phyloP scores from a whole-genome alignment of 2,113 vertebrate species.

The Strix uralensis region DNA sequence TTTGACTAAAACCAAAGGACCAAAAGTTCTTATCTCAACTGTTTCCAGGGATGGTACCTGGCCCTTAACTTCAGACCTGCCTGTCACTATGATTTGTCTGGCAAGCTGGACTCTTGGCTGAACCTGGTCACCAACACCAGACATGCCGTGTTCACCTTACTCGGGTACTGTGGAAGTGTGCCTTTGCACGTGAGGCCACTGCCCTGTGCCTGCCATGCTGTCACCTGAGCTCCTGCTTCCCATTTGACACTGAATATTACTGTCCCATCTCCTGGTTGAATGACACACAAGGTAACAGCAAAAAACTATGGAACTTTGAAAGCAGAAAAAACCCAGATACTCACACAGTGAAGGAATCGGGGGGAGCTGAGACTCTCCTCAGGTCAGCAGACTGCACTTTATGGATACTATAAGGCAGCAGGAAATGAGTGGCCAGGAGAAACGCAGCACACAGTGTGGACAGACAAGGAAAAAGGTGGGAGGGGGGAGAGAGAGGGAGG shows the following conservation, averaged over 20 bases:
- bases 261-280: not conserved
- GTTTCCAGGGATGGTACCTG: not conserved
- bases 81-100: not conserved
- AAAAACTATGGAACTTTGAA: not conserved
- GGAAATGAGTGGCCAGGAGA: conserved; percentile 76
- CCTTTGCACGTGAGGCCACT: not conserved
- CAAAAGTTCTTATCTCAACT: not conserved
- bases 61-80: not conserved
- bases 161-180: not conserved
- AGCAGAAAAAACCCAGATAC: conserved; percentile 75
- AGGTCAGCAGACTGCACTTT: conserved; percentile 96
- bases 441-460: conserved; percentile 70
- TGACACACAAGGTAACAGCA: not conserved
- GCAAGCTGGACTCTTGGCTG: not conserved
- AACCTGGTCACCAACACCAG: not conserved
- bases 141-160: not conserved
- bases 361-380: conserved; percentile 97
- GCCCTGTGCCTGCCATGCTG: not conserved
- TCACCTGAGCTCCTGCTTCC: not conserved
- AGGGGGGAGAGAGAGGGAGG: not conserved
- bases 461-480: conserved; percentile 65
- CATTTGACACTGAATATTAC: not conserved
- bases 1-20: not conserved
- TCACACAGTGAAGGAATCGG: conserved; percentile 98
- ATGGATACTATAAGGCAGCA: conserved; percentile 88